Conservation (phyloP, 2,888 invertebrate species). For the Ganaspis brasiliensis region DNA sequence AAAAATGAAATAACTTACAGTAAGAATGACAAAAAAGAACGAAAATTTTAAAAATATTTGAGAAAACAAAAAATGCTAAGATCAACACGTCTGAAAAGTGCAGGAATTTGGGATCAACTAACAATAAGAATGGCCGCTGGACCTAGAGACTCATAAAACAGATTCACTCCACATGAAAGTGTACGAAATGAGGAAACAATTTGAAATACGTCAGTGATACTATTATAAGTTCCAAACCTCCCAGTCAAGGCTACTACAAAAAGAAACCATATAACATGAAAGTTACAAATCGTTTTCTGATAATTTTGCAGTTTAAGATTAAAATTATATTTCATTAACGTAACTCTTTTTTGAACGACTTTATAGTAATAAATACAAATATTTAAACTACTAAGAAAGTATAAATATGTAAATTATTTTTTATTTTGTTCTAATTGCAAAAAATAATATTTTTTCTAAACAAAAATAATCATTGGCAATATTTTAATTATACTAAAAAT, state of each 20-base stretch:
- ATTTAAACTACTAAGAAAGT: no score
- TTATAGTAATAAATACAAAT: no score
- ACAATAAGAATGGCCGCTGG: neutral
- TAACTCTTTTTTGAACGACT: no score
- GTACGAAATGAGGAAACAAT: neutral
- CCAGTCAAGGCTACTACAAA: slow-evolving; percentile 61
- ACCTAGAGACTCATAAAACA: neutral
- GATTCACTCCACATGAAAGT: slow-evolving; percentile 3
- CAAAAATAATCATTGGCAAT: no score
- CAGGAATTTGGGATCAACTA: neutral
- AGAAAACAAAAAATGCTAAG: neutral
- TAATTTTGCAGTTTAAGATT: neutral
- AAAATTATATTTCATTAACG: no score
- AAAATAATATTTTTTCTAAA: no score
- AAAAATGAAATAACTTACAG: neutral
- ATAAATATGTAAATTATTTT: no score
- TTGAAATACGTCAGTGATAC: slow-evolving; percentile 27
- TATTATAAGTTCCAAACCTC: slow-evolving; percentile 58
- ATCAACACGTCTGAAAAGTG: neutral
- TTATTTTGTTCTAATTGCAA: no score
- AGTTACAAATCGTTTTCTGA: neutral
- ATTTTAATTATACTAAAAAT: no score
- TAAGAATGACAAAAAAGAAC: neutral
- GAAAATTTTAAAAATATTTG: neutral
- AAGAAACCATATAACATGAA: neutral